A percentile compares a stretch with the other conserved stretches of the same genome.
phyloP scores from a whole-genome alignment of 2,797 vertebrate species.

The Gorsachius magnificus region DNA sequence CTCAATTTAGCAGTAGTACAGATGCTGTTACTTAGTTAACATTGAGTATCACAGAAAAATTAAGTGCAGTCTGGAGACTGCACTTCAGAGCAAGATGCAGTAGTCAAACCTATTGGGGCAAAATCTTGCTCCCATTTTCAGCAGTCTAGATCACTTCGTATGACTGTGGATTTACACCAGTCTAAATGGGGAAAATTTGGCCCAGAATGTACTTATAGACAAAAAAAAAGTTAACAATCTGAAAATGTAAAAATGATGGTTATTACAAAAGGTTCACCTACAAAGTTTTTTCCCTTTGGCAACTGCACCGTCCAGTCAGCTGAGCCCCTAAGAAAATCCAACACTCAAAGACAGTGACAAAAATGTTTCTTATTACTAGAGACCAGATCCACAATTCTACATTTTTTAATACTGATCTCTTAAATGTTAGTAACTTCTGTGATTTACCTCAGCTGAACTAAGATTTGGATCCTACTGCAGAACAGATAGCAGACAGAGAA shows the following conservation, averaged over 20 bases:
- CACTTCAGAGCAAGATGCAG: not conserved
- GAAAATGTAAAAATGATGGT: not conserved
- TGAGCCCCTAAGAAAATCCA: not conserved
- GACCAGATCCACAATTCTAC: not conserved
- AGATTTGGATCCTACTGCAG: not conserved
- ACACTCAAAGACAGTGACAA: not conserved
- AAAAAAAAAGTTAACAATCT: not conserved
- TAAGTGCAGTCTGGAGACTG: not conserved
- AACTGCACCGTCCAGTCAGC: not conserved
- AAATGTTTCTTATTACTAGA: not conserved
- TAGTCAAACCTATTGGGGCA: not conserved
- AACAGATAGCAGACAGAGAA: not conserved
- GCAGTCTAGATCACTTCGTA: not conserved
- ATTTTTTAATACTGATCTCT: not conserved
- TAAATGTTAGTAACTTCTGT: not conserved
- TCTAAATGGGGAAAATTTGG: not conserved
- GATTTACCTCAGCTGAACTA: not conserved
- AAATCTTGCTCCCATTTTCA: not conserved
- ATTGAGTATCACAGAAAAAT: not conserved
- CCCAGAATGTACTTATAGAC: not conserved
- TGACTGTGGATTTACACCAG: not conserved
- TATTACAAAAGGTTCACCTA: not conserved
- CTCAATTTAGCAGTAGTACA: not conserved
- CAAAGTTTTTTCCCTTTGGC: not conserved
- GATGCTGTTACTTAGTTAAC: conserved; percentile 15